These are phyloP conservation scores for Branchipolynoe longqiensis DNA, from an alignment of 2,888 invertebrate species.

Conservation along the genomic window DNA sequence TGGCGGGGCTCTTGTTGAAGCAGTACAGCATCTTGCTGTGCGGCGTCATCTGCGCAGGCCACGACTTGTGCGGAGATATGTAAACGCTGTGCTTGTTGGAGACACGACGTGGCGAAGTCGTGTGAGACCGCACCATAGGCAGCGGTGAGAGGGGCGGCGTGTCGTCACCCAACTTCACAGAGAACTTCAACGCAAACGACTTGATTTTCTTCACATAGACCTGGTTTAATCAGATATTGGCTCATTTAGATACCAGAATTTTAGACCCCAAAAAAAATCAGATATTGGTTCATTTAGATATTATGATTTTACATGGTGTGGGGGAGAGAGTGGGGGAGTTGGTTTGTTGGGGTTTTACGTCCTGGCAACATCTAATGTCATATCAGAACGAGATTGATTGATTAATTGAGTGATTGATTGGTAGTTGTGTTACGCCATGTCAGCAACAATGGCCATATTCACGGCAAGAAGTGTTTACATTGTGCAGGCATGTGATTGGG, in stretches of 20 bases:
- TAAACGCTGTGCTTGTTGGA: constrained; percentile 81
- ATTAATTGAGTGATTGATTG: too few relatives aligned
- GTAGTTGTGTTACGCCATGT: too few relatives aligned
- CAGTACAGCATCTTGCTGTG: constrained; percentile 86
- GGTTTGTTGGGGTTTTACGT: too few relatives aligned
- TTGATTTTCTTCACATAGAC: constrained; percentile 65
- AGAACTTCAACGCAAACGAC: constrained; percentile 66
- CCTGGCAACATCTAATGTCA: too few relatives aligned
- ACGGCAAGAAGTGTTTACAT: too few relatives aligned
- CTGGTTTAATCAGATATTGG: constrained; percentile 25
- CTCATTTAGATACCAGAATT: background rate
- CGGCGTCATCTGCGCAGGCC: constrained; percentile 75
- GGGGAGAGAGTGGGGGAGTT: too few relatives aligned
- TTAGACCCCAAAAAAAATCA: too few relatives aligned
- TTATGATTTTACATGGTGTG: too few relatives aligned
- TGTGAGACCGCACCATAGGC: constrained; percentile 85
- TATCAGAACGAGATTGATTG: too few relatives aligned
- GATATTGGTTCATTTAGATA: too few relatives aligned
- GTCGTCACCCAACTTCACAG: constrained; percentile 69
- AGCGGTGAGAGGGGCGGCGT: constrained; percentile 87
- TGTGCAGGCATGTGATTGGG: too few relatives aligned
- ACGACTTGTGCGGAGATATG: constrained; percentile 75
- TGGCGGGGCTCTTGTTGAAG: constrained; percentile 93
- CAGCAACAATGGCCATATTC: too few relatives aligned
- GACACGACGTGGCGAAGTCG: constrained; percentile 85